phyloP scores from a whole-genome alignment of 2,888 invertebrate genomes.

The Agrotis exclamationis region DNA sequence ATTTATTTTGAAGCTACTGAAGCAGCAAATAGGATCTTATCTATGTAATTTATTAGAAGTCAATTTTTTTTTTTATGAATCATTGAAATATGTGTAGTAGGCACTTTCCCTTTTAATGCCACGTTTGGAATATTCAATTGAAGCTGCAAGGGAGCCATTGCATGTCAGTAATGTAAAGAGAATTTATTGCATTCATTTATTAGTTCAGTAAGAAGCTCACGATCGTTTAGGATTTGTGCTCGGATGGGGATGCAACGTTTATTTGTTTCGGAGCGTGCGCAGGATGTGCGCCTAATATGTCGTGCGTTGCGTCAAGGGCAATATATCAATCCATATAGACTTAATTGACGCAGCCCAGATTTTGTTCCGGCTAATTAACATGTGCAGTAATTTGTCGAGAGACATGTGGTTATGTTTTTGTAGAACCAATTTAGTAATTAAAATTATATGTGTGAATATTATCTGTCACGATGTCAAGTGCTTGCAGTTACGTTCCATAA shows the following conservation, averaged over 20 bases:
- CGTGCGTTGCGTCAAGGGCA: slow-evolving; percentile 77
- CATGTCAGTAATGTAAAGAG: slow-evolving; percentile 82
- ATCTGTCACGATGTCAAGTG: slow-evolving; percentile 46
- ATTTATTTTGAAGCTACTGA: slow-evolving; percentile 71
- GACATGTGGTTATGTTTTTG: slow-evolving; percentile 65
- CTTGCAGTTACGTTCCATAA: slow-evolving; percentile 70
- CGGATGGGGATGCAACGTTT: slow-evolving; percentile 83
- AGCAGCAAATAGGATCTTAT: slow-evolving; percentile 72
- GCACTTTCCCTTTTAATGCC: slow-evolving; percentile 38
- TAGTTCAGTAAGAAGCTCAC: slow-evolving; percentile 85
- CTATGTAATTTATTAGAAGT: slow-evolving; percentile 39
- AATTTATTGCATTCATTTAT: slow-evolving; percentile 88
- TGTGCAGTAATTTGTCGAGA: slow-evolving; percentile 75
- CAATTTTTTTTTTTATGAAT: slow-evolving; percentile 45
- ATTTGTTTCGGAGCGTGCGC: slow-evolving; percentile 84
- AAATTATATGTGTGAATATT: slow-evolving; percentile 52
- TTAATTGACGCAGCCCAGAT: slow-evolving; percentile 80
- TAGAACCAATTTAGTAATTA: slow-evolving; percentile 52
- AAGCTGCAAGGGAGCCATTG: slow-evolving; percentile 70
- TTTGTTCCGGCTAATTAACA: slow-evolving; percentile 73
- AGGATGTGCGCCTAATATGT: slow-evolving; percentile 85
- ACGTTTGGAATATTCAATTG: slow-evolving; percentile 48
- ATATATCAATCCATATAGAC: slow-evolving; percentile 83
- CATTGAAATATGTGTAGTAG: slow-evolving; percentile 29
- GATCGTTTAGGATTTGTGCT: slow-evolving; percentile 82